A percentile compares a stretch with the other conserved stretches of the same genome.
phyloP scores from a whole-genome alignment of 2,797 vertebrate genomes.

The Halcyon chelicuti region DNA sequence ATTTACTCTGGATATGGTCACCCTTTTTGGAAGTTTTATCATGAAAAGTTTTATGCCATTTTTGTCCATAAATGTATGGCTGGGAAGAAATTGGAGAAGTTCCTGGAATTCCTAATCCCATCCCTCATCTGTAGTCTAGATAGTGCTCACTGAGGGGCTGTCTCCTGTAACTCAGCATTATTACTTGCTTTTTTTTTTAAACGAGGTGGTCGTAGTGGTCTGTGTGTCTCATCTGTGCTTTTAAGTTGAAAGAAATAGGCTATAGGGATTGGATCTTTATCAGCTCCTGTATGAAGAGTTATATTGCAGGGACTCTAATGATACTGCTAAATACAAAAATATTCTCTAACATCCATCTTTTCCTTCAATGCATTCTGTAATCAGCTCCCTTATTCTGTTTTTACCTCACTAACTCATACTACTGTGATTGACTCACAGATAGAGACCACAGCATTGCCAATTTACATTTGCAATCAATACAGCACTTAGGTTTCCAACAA shows the following conservation, averaged over 20 bases:
- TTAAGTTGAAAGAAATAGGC: not conserved
- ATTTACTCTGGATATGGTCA: not conserved
- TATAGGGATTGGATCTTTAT: not conserved
- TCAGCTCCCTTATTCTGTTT: not conserved
- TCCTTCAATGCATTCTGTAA: not conserved
- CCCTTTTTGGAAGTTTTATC: not conserved
- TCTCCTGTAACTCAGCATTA: not conserved
- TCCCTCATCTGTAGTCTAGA: not conserved
- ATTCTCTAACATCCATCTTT: not conserved
- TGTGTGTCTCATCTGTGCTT: not conserved
- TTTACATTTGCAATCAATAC: constrained; percentile 53
- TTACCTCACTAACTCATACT: not conserved
- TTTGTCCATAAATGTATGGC: not conserved
- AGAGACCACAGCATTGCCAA: not conserved
- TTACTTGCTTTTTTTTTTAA: not conserved
- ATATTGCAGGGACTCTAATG: not conserved
- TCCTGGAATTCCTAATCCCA: not conserved
- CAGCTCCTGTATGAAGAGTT: not conserved
- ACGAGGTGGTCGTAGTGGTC: rapidly evolving
- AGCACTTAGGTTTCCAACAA: not conserved
- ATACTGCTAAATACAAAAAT: not conserved
- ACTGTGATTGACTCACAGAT: not conserved
- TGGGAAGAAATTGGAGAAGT: not conserved
- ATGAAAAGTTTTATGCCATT: not conserved
- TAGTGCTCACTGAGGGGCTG: not conserved